Conservation (phyloP, 2,113 vertebrate genomes). For the Pithys albifrons region DNA sequence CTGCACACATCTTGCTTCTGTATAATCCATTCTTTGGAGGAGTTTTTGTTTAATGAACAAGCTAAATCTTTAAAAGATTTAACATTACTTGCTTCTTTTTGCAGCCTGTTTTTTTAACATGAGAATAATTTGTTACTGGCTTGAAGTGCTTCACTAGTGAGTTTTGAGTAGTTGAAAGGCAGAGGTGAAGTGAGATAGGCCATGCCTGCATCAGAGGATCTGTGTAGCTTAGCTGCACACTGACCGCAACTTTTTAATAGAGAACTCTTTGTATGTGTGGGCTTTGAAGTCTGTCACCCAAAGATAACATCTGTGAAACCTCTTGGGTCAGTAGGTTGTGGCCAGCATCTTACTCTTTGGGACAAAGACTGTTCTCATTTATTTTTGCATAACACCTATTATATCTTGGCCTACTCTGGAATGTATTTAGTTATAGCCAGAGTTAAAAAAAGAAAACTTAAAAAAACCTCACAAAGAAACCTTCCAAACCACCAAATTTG, state of each 20-base stretch:
- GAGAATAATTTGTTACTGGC: neutral
- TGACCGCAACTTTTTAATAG: neutral
- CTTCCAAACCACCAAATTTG: neutral
- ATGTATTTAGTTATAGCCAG: neutral
- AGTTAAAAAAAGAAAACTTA: neutral
- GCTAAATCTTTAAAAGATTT: neutral
- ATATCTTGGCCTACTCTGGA: neutral
- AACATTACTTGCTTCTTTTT: neutral
- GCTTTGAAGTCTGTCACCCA: neutral
- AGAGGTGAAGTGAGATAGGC: neutral
- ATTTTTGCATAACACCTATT: neutral
- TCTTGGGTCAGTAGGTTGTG: neutral
- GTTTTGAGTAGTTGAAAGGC: accelerated
- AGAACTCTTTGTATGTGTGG: neutral
- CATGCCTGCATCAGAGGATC: neutral
- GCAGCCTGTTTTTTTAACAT: accelerated
- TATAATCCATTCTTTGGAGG: neutral
- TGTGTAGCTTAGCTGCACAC: accelerated
- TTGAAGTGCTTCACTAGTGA: neutral
- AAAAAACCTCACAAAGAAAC: neutral
- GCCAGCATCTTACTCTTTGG: neutral
- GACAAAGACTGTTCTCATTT: neutral
- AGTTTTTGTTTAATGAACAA: neutral
- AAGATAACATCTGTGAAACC: neutral
- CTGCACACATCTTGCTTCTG: neutral